Evolutionary conservation across 2,113 vertebrate species (phyloP).

Genomic region (Neotragus pygmaeus): DNA sequence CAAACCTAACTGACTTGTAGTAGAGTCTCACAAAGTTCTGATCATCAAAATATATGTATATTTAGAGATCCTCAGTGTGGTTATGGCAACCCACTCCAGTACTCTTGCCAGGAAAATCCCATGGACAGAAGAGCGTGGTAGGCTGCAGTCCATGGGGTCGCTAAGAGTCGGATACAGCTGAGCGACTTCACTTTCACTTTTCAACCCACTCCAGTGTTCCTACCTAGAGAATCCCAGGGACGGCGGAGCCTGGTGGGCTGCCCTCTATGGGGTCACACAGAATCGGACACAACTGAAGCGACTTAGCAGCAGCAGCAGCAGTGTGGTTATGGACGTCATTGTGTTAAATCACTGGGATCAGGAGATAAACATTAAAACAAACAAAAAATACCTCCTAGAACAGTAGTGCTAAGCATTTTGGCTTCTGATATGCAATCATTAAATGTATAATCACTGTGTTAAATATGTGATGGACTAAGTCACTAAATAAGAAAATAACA

Average conservation of each 20-base stretch:
- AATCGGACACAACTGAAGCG: rapidly evolving
- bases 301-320: neutral
- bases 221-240: neutral
- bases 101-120: neutral
- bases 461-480: neutral
- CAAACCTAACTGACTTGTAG: neutral
- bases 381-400: neutral
- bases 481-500: neutral
- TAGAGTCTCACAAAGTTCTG: neutral
- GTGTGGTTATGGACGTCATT: neutral
- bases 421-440: neutral
- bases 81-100: neutral
- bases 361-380: neutral
- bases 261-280: neutral
- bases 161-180: rapidly evolving
- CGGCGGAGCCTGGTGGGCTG: rapidly evolving
- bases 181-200: neutral
- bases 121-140: neutral
- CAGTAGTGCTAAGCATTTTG: neutral
- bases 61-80: neutral
- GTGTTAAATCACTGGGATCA: neutral
- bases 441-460: neutral
- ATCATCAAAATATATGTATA: neutral
- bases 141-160: neutral
- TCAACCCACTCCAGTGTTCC: neutral